Evolutionary conservation across 2,888 invertebrate genomes (phyloP).

Genomic region (Thera britannica): DNA sequence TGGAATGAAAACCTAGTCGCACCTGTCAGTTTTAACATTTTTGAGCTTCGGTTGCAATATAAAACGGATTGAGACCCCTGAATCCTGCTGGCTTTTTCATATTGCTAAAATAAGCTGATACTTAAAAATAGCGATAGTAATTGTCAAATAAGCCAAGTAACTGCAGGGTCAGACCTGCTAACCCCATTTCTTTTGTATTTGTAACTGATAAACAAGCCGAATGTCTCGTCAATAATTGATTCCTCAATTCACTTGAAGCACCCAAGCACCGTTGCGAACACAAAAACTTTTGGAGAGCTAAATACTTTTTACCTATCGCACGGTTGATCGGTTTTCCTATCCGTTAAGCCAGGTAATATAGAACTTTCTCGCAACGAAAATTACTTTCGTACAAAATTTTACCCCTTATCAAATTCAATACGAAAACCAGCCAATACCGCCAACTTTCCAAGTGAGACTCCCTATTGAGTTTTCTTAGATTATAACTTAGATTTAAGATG

Average conservation of each 20-base stretch:
- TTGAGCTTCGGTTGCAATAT: no score
- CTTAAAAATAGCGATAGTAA: no score
- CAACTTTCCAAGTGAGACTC: slow-evolving; percentile 55
- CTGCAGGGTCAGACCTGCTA: no score
- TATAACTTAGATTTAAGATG: slow-evolving; percentile 35
- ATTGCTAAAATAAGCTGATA: no score
- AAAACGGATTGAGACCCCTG: no score
- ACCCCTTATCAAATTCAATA: slow-evolving; percentile 66
- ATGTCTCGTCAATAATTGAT: slow-evolving; percentile 5
- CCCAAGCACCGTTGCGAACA: slow-evolving; percentile 30
- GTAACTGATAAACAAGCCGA: no score
- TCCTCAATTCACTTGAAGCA: slow-evolving; percentile 28
- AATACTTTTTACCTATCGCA: slow-evolving; percentile 53
- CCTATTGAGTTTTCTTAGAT: slow-evolving; percentile 51
- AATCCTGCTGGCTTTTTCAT: no score
- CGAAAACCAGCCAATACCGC: slow-evolving; percentile 54
- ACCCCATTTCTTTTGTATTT: no score
- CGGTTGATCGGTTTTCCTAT: slow-evolving; percentile 51
- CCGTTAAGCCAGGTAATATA: slow-evolving; percentile 57
- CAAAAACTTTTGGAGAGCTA: slow-evolving; percentile 37
- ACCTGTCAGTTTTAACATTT: no score
- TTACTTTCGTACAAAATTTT: slow-evolving; percentile 60
- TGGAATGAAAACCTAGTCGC: no score
- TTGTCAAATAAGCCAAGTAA: no score
- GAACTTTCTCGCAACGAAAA: slow-evolving; percentile 55